Evolutionary conservation across 1,140 invertebrate genomes (phyloP), one percentile per base, ranked within the genome.

Genomic region (Leptopilina boulardi): DNA sequence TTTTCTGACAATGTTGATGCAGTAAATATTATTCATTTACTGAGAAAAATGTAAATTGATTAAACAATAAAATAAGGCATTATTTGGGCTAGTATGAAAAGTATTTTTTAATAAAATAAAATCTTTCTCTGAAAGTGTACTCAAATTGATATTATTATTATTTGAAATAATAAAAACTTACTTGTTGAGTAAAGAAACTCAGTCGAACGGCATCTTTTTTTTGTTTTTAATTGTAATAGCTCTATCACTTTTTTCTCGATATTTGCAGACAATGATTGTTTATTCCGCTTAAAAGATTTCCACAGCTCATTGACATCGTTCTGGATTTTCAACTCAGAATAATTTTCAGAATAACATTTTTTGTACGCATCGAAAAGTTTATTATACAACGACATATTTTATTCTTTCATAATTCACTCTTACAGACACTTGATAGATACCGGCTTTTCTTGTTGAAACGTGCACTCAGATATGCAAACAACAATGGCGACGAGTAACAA

Each of bases 371-470:
- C n/a, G 15, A 47, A 47, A 47, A 18, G 44, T 47, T 15, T 47
- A 47, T 47, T 47, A 47, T 47, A 47, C n/a, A n/a, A n/a, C n/a
- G 44, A 47, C 13, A 47, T 47, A 47, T 15, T 47, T 47, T 47
- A 47, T 47, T 15, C 3, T 47, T 3, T n/a, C 34, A 38, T 38
- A 38, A 2, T 18, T 47, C 34, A 38, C 34, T n/a, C 11, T 18
- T 18, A 18, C 13, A 51, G 1, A 18, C 8, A 8, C 0, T 6
- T 18, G n/a, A 9, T 51, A 51, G 0, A 51, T 18, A 51, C 47
- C n/a, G 19, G 19, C 34, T 38, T 38, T 38, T 38, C 34, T 38
- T 8, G 34, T 38, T 38, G 5, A 38, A 38, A 38, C 34, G 34
- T 38, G 34, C 2, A 38, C 34, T 38, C 34, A 38, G 9, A 38